A percentile compares a stretch with the other conserved stretches of the same genome.
Conservation (phyloP, 2,113 vertebrate species). For the Fregata magnificens region DNA sequence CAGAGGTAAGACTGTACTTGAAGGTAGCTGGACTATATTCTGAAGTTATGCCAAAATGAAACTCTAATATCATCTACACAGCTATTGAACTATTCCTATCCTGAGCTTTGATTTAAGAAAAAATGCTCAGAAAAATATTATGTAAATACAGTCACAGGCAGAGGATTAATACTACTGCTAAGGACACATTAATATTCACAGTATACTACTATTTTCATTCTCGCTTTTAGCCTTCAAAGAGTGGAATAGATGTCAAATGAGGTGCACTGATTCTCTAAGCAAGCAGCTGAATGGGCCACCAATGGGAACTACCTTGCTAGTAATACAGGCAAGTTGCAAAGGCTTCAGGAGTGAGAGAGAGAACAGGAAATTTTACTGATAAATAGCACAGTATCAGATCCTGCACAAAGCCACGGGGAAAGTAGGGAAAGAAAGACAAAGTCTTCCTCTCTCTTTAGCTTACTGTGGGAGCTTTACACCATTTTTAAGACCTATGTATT, state of each 20-base stretch:
- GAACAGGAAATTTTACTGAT: not conserved
- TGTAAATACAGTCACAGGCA: not conserved
- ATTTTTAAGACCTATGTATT: not conserved
- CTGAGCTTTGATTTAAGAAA: not conserved
- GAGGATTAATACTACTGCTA: not conserved
- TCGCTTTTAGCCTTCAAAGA: not conserved
- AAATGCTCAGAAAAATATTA: not conserved
- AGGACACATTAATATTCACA: not conserved
- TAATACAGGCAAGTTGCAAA: not conserved
- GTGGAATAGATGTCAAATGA: not conserved
- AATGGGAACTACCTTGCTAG: not conserved
- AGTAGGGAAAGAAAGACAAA: not conserved
- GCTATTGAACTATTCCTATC: not conserved
- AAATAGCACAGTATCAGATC: not conserved
- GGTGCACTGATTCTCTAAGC: not conserved
- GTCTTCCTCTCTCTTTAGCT: not conserved
- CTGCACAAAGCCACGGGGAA: not conserved
- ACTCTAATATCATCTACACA: not conserved
- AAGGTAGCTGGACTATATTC: not conserved
- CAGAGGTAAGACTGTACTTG: not conserved
- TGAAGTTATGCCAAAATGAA: not conserved
- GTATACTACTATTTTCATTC: not conserved
- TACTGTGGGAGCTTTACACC: not conserved
- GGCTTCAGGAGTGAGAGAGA: not conserved
- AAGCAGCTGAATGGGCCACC: not conserved